Evolutionary conservation across 2,797 vertebrate genomes (phyloP).

Genomic region (Rhinophrynus dorsalis): DNA sequence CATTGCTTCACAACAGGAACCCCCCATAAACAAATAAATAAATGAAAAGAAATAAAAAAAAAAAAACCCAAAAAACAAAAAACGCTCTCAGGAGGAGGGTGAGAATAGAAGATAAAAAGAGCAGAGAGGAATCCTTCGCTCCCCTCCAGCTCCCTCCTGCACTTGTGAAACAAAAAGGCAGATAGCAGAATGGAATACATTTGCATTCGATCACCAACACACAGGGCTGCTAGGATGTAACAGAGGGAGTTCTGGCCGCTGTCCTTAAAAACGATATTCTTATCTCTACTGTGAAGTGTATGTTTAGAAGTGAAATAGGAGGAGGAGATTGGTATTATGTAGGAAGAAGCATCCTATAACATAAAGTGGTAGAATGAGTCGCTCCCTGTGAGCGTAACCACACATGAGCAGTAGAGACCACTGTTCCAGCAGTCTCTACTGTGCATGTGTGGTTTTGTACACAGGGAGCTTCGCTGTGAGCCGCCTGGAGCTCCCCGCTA

Average conservation of each 20-base stretch:
- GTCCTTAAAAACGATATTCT: not conserved
- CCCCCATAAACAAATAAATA: too few species aligned
- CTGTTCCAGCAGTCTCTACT: too few species aligned
- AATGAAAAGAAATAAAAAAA: conserved; percentile 3
- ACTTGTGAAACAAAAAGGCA: not conserved
- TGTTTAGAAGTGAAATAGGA: not conserved
- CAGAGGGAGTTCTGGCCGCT: not conserved
- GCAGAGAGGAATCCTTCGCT: not conserved
- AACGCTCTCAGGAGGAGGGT: conserved; percentile 30
- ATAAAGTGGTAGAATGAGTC: too few species aligned
- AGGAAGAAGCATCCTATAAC: conserved; percentile 78
- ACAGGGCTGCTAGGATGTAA: not conserved
- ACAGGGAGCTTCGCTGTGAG: too few species aligned
- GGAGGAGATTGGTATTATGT: conserved; percentile 69
- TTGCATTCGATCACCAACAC: conserved; percentile 15
- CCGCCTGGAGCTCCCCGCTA: too few species aligned
- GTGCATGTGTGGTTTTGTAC: too few species aligned
- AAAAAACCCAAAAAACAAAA: too few species aligned
- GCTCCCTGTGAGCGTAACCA: too few species aligned
- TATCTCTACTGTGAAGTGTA: not conserved
- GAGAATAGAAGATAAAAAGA: not conserved
- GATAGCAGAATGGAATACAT: conserved; percentile 1
- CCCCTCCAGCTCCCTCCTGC: not conserved
- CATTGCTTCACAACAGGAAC: too few species aligned
- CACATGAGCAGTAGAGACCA: too few species aligned